Evolutionary conservation across 2,888 invertebrate species (phyloP).

Genomic region (Odontothrips loti): DNA sequence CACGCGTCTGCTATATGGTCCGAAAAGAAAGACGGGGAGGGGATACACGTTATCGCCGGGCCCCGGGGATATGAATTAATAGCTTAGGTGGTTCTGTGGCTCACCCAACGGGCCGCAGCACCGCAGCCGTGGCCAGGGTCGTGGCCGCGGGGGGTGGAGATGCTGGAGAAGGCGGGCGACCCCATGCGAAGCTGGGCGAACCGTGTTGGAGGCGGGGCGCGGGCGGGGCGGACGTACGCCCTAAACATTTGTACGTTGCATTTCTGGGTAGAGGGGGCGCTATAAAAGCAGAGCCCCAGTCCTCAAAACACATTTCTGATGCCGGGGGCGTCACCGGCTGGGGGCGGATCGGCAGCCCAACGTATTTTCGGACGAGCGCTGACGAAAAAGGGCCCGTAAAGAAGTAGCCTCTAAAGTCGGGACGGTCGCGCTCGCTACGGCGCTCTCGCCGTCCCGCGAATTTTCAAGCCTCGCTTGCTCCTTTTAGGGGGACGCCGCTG

Average conservation of each 20-base stretch:
- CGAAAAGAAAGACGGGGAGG: too few relatives aligned
- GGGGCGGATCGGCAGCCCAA: neutral
- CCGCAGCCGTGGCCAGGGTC: neutral
- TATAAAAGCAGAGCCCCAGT: neutral
- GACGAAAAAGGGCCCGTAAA: neutral
- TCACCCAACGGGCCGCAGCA: neutral
- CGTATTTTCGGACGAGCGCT: too few relatives aligned
- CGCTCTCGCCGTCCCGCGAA: too few relatives aligned
- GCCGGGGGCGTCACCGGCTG: neutral
- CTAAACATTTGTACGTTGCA: conserved; percentile 1
- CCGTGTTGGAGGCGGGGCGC: neutral
- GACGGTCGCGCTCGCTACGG: too few relatives aligned
- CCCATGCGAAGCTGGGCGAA: too few relatives aligned
- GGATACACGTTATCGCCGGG: neutral
- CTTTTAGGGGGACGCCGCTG: too few relatives aligned
- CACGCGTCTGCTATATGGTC: too few relatives aligned
- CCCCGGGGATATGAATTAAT: neutral
- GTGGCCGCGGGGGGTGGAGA: too few relatives aligned
- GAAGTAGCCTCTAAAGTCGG: too few relatives aligned
- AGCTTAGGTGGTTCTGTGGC: conserved; percentile 3
- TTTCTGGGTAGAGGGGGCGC: neutral
- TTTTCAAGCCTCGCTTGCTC: too few relatives aligned
- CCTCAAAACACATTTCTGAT: neutral
- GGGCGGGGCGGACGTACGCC: conserved; percentile 9
- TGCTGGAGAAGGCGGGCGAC: too few relatives aligned